Evolutionary conservation across 2,797 vertebrate species (phyloP), one percentile per base, ranked within the genome.

Genomic region (Scolopax bukidnonensis): DNA sequence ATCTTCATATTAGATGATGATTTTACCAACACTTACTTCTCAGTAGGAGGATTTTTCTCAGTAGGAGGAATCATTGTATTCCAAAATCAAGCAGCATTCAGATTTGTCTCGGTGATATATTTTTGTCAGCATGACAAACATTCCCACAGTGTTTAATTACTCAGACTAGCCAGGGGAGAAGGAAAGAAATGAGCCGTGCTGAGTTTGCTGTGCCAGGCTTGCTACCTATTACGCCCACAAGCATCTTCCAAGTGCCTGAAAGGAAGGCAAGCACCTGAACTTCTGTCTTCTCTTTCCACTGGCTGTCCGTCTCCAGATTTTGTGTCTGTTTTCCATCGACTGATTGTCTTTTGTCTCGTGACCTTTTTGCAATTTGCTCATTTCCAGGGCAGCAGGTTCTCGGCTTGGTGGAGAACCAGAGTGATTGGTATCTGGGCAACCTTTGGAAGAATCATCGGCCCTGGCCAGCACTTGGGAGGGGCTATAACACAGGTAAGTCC

Each of bases 361-460:
- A 78, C 53, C 47, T 80, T 40, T 83, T 71, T 80, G 33, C 16
- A 7, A 96, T 96, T 84, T 98, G 33, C 63, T 97, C 24, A 8
- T 93, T 97, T 96, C 48, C 96, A 99, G 99, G 99, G 85, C 99
- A 99, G 97, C 99, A 99, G 97, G 99, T 99, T 89, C 98, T 99
- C 92, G 99, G 99, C 88, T 97, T 99, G 95, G 99, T 99, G 93
- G 99, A 99, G 98, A 99, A 99, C 97, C 99, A 99, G 97, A 99
- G 99, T 83, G 99, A 99, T 90, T 99, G 99, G 99, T 99, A 99
- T 97, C 98, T 99, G 81, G 99, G 99, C 74, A 99, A 99, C 97
- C 97, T 99, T 64, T 99, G 99, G 99, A 99, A 99, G 97, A 99
- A 99, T 93, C 99, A 99, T 94, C 98, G 99, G 4, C 99, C 99